Evolutionary conservation across 2,797 vertebrate species (phyloP).

Genomic region (Decapterus maruadsi): DNA sequence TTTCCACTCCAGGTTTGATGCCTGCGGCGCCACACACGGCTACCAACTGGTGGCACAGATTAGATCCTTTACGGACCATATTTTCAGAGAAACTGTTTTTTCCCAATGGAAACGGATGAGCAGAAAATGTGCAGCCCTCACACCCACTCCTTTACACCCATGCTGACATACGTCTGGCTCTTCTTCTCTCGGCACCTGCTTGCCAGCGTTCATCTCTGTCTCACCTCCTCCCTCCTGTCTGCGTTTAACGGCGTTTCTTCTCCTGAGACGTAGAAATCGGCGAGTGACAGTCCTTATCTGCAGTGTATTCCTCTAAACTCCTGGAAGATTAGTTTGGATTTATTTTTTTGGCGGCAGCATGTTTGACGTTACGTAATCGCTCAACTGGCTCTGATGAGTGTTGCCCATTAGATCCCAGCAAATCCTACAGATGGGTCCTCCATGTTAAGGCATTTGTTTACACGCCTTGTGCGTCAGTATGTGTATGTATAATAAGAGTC

Average conservation of each 20-base stretch:
- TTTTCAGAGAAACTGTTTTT: constrained; percentile 17
- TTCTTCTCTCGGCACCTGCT: constrained; percentile 48
- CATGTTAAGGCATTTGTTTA: constrained; percentile 53
- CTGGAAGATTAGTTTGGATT: constrained; percentile 65
- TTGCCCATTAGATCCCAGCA: constrained; percentile 34
- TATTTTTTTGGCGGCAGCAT: constrained; percentile 40
- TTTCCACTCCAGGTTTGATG: constrained; percentile 13
- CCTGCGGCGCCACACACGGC: constrained; percentile 6
- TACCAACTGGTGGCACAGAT: constrained; percentile 17
- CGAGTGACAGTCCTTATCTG: constrained; percentile 36
- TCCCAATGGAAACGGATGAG: constrained; percentile 16
- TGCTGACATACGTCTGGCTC: constrained; percentile 49
- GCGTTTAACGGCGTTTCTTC: constrained; percentile 26
- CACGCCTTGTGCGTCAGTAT: constrained; percentile 24
- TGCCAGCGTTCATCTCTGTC: constrained; percentile 23
- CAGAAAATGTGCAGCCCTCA: constrained; percentile 32
- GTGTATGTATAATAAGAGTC: constrained; percentile 11
- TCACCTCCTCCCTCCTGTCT: constrained; percentile 36
- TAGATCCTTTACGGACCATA: constrained; percentile 14
- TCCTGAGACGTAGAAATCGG: constrained; percentile 32
- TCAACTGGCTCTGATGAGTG: constrained; percentile 62
- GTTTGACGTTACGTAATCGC: constrained; percentile 63
- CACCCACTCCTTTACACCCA: constrained; percentile 36
- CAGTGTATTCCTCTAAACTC: constrained; percentile 52
- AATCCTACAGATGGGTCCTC: constrained; percentile 63